These are phyloP conservation scores for Pantherophis alleghaniensis DNA, from an alignment of 2,797 vertebrate species.

Conservation along the genomic window DNA sequence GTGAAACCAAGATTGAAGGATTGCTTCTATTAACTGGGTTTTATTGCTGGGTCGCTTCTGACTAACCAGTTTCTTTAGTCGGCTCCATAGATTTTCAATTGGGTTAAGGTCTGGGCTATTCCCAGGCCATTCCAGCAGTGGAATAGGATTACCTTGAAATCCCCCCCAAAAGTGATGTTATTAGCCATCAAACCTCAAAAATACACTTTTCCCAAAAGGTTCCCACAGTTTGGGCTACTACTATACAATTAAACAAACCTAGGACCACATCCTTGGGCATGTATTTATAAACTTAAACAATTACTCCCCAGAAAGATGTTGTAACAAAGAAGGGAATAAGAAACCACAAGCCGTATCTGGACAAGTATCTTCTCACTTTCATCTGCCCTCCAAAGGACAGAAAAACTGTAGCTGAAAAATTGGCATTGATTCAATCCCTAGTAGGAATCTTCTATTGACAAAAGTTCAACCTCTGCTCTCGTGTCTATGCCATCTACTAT, in stretches of 20 bases:
- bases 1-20: too few species aligned
- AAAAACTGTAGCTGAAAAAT: constrained; percentile 56
- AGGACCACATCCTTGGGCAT: neutral
- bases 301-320: neutral
- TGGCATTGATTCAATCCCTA: constrained; percentile 54
- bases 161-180: too few species aligned
- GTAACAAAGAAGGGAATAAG: neutral
- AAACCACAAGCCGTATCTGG: neutral
- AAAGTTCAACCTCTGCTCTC: constrained; percentile 59
- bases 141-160: too few species aligned
- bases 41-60: too few species aligned
- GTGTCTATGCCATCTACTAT: constrained; percentile 55
- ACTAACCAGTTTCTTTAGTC: too few species aligned
- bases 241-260: neutral
- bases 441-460: constrained; percentile 59
- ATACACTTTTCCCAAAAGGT: too few species aligned
- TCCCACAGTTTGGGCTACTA: too few species aligned
- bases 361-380: constrained; percentile 59
- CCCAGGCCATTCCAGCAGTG: too few species aligned
- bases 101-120: too few species aligned
- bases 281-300: neutral
- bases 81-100: too few species aligned
- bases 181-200: too few species aligned
- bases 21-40: too few species aligned
- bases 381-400: constrained; percentile 43